Evolutionary conservation across 2,797 vertebrate species (phyloP).

Genomic region (Rhynchonycteris naso): DNA sequence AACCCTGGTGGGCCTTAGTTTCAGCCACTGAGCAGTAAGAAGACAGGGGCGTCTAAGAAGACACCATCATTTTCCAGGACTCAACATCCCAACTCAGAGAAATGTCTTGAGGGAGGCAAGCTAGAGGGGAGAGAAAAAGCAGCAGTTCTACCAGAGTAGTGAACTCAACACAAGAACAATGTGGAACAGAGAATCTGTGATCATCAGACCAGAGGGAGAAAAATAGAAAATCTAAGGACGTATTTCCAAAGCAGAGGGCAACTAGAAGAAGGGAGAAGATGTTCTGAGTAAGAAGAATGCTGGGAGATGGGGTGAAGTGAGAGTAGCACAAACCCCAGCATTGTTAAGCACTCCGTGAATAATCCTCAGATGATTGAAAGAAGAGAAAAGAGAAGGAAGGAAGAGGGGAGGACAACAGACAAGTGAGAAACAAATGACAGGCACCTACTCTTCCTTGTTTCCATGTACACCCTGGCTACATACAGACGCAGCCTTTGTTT

Average conservation of each 20-base stretch:
- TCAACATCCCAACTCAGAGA: neutral
- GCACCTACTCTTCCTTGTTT: neutral
- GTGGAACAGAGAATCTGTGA: neutral
- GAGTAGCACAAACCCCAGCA: fast-evolving
- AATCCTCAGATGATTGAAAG: neutral
- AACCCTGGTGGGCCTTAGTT: neutral
- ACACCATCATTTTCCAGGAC: neutral
- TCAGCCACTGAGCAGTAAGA: neutral
- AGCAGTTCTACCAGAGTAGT: neutral
- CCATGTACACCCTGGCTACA: neutral
- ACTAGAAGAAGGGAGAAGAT: neutral
- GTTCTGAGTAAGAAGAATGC: neutral
- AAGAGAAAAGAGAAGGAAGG: neutral
- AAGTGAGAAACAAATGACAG: neutral
- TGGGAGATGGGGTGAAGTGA: neutral
- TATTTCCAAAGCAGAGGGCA: neutral
- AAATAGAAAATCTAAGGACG: neutral
- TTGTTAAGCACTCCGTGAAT: neutral
- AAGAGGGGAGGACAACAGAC: fast-evolving
- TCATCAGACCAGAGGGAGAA: neutral
- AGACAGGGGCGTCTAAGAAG: neutral
- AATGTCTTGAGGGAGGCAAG: neutral
- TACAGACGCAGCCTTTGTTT: neutral
- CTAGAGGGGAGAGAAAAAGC: neutral
- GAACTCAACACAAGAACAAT: neutral